These are phyloP conservation scores for Galerucella pusilla DNA, from an alignment of 2,888 invertebrate species.

Conservation along the genomic window DNA sequence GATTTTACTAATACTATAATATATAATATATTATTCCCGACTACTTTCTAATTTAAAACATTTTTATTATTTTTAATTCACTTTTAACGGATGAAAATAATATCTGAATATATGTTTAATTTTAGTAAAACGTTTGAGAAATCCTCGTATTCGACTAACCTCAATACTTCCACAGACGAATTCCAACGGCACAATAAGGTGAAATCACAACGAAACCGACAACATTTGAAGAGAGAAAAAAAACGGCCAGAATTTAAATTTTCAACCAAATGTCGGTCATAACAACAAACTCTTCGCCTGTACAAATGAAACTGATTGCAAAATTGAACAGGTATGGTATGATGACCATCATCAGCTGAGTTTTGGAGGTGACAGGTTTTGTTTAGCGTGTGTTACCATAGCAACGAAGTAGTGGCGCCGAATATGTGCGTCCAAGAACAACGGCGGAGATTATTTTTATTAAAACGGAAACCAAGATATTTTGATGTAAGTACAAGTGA, in stretches of 20 bases:
- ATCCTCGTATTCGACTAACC: slow-evolving; percentile 34
- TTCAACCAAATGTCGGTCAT: slow-evolving; percentile 39
- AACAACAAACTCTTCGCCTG: slow-evolving; percentile 40
- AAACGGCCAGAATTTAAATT: slow-evolving; percentile 31
- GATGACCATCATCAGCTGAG: not conserved
- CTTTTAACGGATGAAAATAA: too few species aligned
- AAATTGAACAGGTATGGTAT: slow-evolving; percentile 20
- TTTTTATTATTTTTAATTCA: too few species aligned
- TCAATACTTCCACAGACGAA: slow-evolving; percentile 34
- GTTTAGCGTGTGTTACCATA: slow-evolving; percentile 7
- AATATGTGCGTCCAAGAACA: not conserved
- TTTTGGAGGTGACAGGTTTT: slow-evolving; percentile 13
- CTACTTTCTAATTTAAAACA: too few species aligned
- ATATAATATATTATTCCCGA: too few species aligned
- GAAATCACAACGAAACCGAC: slow-evolving; percentile 33
- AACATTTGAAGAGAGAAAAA: slow-evolving; percentile 17
- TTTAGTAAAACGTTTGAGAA: too few species aligned
- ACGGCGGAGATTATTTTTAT: not conserved
- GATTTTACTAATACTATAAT: too few species aligned
- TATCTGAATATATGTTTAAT: too few species aligned
- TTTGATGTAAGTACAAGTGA: too few species aligned
- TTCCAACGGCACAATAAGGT: slow-evolving; percentile 34
- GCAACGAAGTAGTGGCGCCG: slow-evolving; percentile 8
- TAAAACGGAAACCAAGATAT: too few species aligned
- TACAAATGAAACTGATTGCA: slow-evolving; percentile 35